A percentile compares a stretch with the other conserved stretches of the same genome.
Conservation (phyloP, 1,140 invertebrate species). For the Drosophila tristis region DNA sequence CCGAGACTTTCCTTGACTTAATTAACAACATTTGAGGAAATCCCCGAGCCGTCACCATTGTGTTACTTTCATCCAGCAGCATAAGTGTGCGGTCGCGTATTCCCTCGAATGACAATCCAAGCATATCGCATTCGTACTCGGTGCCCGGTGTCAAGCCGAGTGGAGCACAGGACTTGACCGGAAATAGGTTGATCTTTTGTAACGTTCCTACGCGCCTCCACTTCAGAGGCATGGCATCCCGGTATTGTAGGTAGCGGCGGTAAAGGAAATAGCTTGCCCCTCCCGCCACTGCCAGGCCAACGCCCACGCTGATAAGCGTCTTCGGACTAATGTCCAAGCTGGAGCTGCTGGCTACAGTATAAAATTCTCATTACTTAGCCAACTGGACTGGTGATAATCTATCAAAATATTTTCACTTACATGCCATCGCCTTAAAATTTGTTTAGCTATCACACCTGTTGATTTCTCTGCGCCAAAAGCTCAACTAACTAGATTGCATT, state of each 20-base stretch:
- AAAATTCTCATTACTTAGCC: no score
- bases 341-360: not conserved
- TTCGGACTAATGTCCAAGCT: constrained; percentile 40
- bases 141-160: constrained; percentile 63
- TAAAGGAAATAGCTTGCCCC: constrained; percentile 64
- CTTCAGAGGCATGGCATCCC: constrained; percentile 66
- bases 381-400: not conserved
- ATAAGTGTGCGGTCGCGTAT: constrained; percentile 85
- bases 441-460: constrained; percentile 23
- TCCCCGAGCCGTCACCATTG: constrained; percentile 85
- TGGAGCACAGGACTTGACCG: constrained; percentile 85
- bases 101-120: constrained; percentile 84
- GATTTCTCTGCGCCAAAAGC: constrained; percentile 37
- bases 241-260: constrained; percentile 44
- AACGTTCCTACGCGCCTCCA: constrained; percentile 85
- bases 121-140: constrained; percentile 83
- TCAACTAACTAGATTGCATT: constrained; percentile 32
- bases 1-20: constrained; percentile 75
- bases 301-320: constrained; percentile 55
- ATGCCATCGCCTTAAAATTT: constrained; percentile 36
- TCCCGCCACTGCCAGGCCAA: constrained; percentile 55
- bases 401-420: constrained; percentile 12
- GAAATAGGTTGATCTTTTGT: constrained; percentile 85
- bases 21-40: constrained; percentile 86
- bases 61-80: constrained; percentile 85